Percentiles rank a stretch among this genome's conserved stretches.
Conservation (phyloP, 2,888 invertebrate genomes). For the Agapostemon virescens region DNA sequence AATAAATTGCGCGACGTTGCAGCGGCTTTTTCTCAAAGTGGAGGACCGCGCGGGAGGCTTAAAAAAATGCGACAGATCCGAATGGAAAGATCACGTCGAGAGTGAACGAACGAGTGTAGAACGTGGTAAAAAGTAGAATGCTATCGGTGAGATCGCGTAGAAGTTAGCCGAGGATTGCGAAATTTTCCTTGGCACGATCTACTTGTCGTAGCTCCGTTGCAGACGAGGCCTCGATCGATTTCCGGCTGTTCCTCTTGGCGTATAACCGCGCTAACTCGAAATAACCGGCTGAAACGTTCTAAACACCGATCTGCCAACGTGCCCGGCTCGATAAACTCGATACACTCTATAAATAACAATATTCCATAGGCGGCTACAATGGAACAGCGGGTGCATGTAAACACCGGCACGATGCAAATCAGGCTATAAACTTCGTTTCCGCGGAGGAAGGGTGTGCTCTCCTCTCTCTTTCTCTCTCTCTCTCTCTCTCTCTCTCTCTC, state of each 20-base stretch:
- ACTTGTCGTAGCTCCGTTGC: neutral
- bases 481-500: neutral
- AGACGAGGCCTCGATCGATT: neutral
- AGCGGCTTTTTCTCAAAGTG: neutral
- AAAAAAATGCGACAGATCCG: neutral
- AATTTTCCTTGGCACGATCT: neutral
- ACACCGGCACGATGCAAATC: constrained; percentile 20
- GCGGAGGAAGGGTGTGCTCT: constrained; percentile 9
- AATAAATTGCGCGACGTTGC: neutral
- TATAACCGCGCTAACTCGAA: constrained; percentile 8
- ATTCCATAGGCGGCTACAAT: constrained; percentile 16
- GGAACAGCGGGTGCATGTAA: constrained; percentile 13
- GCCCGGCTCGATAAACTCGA: neutral
- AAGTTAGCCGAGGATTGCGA: neutral
- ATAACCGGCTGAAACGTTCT: neutral
- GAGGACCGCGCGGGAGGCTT: neutral
- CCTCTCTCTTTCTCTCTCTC: neutral
- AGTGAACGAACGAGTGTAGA: no score
- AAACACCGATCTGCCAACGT: neutral
- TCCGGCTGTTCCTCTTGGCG: neutral
- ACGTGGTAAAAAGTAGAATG: neutral
- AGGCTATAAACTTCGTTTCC: constrained; percentile 13
- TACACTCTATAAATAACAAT: constrained; percentile 28
- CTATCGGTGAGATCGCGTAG: neutral
- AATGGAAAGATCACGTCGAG: neutral